Evolutionary conservation across 1,140 invertebrate species (phyloP), one percentile per base, ranked within the genome.

Genomic region (Phortica variegata): DNA sequence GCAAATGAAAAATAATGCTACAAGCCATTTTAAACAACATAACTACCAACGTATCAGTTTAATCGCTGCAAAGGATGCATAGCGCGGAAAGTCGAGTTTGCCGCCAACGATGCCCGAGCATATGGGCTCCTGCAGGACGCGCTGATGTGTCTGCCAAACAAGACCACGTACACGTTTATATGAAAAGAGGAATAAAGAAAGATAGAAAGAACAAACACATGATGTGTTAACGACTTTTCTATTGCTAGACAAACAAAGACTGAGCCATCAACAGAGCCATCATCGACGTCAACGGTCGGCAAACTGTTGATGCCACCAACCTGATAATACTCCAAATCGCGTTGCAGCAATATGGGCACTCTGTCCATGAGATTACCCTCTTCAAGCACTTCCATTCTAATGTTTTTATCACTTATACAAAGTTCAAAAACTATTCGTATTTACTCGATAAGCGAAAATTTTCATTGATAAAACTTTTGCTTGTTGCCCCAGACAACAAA

Each of bases 351-450:
- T 61, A 89, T 89, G 52, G 86, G 82, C 33, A 89, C 87, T 51
- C 87, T 82, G 76, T 89, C 89, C 82, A 89, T 88, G 73, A 89
- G 83, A 81, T 89, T 90, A 18, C 87, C 87, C 82, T 89, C 87
- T 82, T 89, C 87, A 79, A 90, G 88, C 47, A 90, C 85, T 75
- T 89, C 87, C 87, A 89, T 89, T 38, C 61, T 77, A 75, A 36
- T 45, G 1, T 17, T 13, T 36, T 32, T 26, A 18, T 1, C n/a
- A n/a, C n/a, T n/a, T n/a, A n/a, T n/a, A n/a, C n/a, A n/a, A n/a
- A n/a, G n/a, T n/a, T n/a, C n/a, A n/a, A n/a, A n/a, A n/a, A n/a
- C n/a, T n/a, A n/a, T n/a, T n/a, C n/a, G n/a, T n/a, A n/a, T n/a
- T n/a, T n/a, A n/a, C n/a, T n/a, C n/a, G n/a, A n/a, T n/a, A n/a